A percentile compares a stretch with the other conserved stretches of the same genome.
phyloP scores from a whole-genome alignment of 2,113 vertebrate species.

The Scortum barcoo region DNA sequence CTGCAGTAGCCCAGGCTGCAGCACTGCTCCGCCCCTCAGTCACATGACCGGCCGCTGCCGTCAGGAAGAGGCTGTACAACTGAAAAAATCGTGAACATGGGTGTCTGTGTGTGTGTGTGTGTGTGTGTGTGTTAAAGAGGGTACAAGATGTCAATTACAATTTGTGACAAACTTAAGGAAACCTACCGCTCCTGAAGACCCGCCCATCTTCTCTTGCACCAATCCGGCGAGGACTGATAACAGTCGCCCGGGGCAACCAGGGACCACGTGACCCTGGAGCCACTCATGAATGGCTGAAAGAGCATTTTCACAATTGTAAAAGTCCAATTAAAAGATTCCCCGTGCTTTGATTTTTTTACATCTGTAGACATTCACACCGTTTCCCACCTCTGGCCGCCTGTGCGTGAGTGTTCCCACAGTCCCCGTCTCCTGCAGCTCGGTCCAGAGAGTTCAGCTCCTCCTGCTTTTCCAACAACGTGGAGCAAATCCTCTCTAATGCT shows the following conservation, averaged over 20 bases:
- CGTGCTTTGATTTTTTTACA: not conserved
- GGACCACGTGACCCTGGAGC: constrained; percentile 79
- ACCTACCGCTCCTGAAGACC: constrained; percentile 93
- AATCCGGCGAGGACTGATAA: constrained; percentile 85
- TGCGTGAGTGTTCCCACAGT: constrained; percentile 94
- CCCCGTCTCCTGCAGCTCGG: constrained; percentile 90
- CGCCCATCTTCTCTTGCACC: constrained; percentile 94
- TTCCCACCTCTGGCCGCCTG: constrained; percentile 88
- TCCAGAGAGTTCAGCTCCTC: constrained; percentile 92
- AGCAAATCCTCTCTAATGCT: constrained; percentile 85
- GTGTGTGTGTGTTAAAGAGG: not conserved
- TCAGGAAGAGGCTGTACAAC: constrained; percentile 95
- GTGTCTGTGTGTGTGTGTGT: not conserved
- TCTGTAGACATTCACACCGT: not conserved
- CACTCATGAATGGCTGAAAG: constrained; percentile 89
- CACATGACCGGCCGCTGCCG: constrained; percentile 87
- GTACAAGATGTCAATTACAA: not conserved
- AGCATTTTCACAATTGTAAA: not conserved
- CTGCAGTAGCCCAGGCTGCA: constrained; percentile 87
- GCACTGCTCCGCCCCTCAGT: constrained; percentile 59
- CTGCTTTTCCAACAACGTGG: constrained; percentile 83
- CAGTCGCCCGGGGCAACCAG: constrained; percentile 82
- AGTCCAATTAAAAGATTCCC: fast-evolving
- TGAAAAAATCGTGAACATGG: constrained; percentile 33
- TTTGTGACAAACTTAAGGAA: not conserved